Percentiles rank a stretch among this genome's conserved stretches.
Evolutionary conservation across 2,888 invertebrate genomes (phyloP).

Genomic region (Polydrusus cervinus): DNA sequence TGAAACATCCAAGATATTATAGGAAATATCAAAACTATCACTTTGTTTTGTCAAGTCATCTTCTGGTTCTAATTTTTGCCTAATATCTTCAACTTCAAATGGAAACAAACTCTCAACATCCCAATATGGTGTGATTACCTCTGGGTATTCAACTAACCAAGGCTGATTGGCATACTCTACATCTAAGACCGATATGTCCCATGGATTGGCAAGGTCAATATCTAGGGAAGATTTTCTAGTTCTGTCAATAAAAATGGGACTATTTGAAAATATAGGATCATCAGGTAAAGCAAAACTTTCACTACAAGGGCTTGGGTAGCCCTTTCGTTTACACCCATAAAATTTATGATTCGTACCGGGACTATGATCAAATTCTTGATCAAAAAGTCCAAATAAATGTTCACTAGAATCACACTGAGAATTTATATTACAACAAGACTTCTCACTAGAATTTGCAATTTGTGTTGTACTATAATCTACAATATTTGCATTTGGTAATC

Average conservation of each 20-base stretch:
- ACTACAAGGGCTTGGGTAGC: conserved; percentile 36
- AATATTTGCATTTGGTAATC: neutral
- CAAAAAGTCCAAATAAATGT: conserved; percentile 22
- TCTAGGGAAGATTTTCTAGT: conserved; percentile 46
- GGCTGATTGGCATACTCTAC: conserved; percentile 53
- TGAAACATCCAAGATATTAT: conserved; percentile 8
- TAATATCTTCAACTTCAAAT: conserved; percentile 41
- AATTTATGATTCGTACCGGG: conserved; percentile 20
- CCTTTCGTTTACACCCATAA: conserved; percentile 36
- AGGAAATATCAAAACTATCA: conserved; percentile 23
- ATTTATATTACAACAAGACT: conserved; percentile 8
- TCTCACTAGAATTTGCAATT: neutral
- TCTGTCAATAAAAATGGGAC: conserved; percentile 30
- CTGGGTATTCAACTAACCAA: conserved; percentile 53
- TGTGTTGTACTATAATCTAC: neutral
- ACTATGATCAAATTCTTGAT: conserved; percentile 20
- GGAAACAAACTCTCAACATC: conserved; percentile 44
- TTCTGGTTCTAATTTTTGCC: conserved; percentile 43
- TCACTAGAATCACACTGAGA: conserved; percentile 18
- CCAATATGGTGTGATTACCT: conserved; percentile 45
- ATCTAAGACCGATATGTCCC: conserved; percentile 55
- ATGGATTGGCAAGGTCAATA: conserved; percentile 57
- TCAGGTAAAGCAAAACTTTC: conserved; percentile 67
- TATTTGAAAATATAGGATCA: conserved; percentile 62
- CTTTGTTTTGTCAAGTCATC: conserved; percentile 9